phyloP scores from a whole-genome alignment of 2,888 invertebrate species.

The Acanthopleura granulata region DNA sequence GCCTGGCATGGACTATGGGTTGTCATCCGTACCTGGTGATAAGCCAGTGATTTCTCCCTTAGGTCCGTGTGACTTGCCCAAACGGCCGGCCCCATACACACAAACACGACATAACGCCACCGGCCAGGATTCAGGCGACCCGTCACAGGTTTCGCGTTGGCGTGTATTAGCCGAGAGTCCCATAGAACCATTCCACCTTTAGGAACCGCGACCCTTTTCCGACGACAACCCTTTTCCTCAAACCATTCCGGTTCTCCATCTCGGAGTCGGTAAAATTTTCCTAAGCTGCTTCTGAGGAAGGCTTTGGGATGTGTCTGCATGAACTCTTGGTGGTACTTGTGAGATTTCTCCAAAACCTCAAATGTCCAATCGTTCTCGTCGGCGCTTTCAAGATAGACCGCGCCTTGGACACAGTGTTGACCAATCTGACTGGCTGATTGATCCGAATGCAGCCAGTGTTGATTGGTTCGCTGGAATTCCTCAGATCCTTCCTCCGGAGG shows the following conservation, averaged over 20 bases:
- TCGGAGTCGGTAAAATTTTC: constrained; percentile 36
- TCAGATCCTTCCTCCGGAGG: constrained; percentile 57
- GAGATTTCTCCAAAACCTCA: constrained; percentile 45
- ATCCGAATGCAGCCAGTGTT: constrained; percentile 57
- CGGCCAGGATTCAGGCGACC: constrained; percentile 37
- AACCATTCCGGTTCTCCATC: constrained; percentile 45
- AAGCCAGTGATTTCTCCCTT: constrained; percentile 33
- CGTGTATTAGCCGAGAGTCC: constrained; percentile 61
- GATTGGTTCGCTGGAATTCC: constrained; percentile 25
- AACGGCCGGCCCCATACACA: constrained; percentile 43
- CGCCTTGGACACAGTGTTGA: constrained; percentile 58
- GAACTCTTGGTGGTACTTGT: constrained; percentile 37
- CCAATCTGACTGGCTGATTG: constrained; percentile 48
- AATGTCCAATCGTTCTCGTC: constrained; percentile 44
- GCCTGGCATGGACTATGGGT: constrained; percentile 42
- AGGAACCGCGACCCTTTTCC: constrained; percentile 49
- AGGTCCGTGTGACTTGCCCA: constrained; percentile 39
- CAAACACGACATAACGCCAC: constrained; percentile 43
- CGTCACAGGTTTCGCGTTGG: constrained; percentile 48
- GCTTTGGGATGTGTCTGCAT: constrained; percentile 32
- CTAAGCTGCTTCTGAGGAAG: constrained; percentile 26
- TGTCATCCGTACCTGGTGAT: constrained; percentile 33
- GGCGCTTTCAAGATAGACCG: constrained; percentile 46
- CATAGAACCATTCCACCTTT: constrained; percentile 61
- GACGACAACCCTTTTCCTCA: constrained; percentile 37